Evolutionary conservation across 2,797 vertebrate species (phyloP).

Genomic region (Garrulus glandarius): DNA sequence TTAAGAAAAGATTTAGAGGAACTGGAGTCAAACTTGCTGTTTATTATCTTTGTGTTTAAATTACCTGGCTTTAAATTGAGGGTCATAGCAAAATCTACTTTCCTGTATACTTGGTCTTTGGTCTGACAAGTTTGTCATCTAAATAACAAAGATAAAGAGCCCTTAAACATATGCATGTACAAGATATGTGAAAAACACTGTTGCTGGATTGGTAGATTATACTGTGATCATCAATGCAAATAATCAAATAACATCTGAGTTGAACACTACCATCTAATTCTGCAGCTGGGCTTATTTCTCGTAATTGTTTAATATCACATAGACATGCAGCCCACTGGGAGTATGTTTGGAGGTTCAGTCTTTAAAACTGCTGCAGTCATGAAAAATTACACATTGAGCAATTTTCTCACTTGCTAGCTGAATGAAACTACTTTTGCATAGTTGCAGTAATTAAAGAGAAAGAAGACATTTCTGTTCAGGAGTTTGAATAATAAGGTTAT

Average conservation of each 20-base stretch:
- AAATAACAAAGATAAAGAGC: not conserved
- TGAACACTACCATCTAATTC: not conserved
- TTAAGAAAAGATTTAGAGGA: not conserved
- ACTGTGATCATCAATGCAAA: not conserved
- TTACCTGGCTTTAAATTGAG: not conserved
- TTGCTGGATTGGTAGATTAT: not conserved
- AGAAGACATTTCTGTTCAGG: not conserved
- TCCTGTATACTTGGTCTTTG: not conserved
- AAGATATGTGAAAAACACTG: not conserved
- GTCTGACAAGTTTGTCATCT: not conserved
- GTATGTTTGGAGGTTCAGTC: not conserved
- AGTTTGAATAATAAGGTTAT: conserved; percentile 3
- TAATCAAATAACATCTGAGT: not conserved
- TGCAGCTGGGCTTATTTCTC: not conserved
- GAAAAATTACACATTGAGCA: not conserved
- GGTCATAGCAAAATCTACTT: not conserved
- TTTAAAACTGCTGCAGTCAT: not conserved
- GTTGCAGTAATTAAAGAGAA: not conserved
- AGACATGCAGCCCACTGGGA: not conserved
- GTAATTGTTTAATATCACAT: not conserved
- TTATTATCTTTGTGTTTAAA: not conserved
- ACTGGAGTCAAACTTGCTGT: not conserved
- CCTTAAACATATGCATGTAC: not conserved
- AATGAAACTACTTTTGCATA: not conserved
- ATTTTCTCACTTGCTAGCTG: not conserved